Conservation (phyloP, 2,888 invertebrate species). For the Dicycla oo region DNA sequence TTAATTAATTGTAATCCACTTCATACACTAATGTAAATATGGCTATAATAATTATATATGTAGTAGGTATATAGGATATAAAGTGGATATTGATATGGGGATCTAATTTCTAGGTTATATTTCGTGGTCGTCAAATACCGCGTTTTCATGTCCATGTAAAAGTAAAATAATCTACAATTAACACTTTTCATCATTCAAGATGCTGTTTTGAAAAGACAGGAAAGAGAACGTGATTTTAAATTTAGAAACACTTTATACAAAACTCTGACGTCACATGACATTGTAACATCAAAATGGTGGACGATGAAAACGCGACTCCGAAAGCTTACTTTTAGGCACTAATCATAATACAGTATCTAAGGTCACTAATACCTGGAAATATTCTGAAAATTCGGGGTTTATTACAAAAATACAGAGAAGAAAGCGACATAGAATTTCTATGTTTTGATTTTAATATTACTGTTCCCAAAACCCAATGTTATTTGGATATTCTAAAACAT, state of each 20-base stretch:
- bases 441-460: slow-evolving; percentile 56
- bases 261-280: background rate
- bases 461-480: slow-evolving; percentile 64
- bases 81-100: slow-evolving; percentile 62
- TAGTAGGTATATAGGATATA: slow-evolving; percentile 38
- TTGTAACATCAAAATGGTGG: background rate
- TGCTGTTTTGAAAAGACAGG: background rate
- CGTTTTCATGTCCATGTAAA: slow-evolving; percentile 34
- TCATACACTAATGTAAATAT: slow-evolving; percentile 54
- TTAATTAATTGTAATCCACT: slow-evolving; percentile 63
- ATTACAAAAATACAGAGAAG: slow-evolving; percentile 39
- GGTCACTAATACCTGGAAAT: slow-evolving; percentile 44
- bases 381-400: slow-evolving; percentile 34
- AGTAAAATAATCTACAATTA: background rate
- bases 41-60: slow-evolving; percentile 38
- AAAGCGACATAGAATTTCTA: slow-evolving; percentile 26
- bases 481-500: slow-evolving; percentile 44
- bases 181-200: background rate
- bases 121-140: slow-evolving; percentile 46
- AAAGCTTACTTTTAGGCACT: slow-evolving; percentile 63
- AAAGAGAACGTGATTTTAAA: background rate
- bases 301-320: slow-evolving; percentile 45
- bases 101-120: slow-evolving; percentile 54
- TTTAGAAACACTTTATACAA: background rate
- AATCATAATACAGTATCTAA: slow-evolving; percentile 56